Conservation (phyloP, 2,888 invertebrate genomes). For the Caenorhabditis sulstoni region DNA sequence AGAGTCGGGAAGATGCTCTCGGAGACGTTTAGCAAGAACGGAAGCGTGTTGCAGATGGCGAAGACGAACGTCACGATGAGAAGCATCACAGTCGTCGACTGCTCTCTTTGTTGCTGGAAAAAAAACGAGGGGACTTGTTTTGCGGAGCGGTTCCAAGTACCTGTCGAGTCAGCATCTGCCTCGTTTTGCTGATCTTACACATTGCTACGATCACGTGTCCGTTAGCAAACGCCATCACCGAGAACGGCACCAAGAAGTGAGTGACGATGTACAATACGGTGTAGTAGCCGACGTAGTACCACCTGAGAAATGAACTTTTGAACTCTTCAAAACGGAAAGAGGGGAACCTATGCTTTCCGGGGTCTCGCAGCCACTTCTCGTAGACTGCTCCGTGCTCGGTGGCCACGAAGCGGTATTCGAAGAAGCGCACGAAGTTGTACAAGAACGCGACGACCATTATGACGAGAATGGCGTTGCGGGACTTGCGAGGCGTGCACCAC, state of each 20-base stretch:
- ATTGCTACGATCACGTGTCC: constrained; percentile 73
- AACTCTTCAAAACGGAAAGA: neutral
- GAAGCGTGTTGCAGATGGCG: constrained; percentile 77
- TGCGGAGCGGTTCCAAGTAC: too few species aligned
- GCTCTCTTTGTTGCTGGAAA: constrained; percentile 78
- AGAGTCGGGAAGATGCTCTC: constrained; percentile 74
- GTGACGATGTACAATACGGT: constrained; percentile 77
- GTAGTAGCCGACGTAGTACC: constrained; percentile 77
- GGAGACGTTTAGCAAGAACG: constrained; percentile 76
- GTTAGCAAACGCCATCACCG: constrained; percentile 75
- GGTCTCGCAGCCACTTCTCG: constrained; percentile 64
- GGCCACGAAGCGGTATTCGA: constrained; percentile 74
- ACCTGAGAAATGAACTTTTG: constrained; percentile 34
- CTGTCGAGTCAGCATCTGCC: constrained; percentile 76
- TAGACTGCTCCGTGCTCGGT: constrained; percentile 54
- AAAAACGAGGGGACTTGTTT: neutral
- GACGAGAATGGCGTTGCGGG: constrained; percentile 71
- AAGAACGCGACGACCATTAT: constrained; percentile 71
- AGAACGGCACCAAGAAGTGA: constrained; percentile 78
- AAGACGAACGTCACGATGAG: constrained; percentile 78
- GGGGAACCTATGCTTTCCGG: constrained; percentile 57
- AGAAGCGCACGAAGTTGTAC: constrained; percentile 78
- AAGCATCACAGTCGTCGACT: constrained; percentile 78
- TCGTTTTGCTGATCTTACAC: constrained; percentile 70
- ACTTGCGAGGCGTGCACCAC: constrained; percentile 77